Conservation (phyloP, 92 coral and sea anemone species). For the Metridium senile region DNA sequence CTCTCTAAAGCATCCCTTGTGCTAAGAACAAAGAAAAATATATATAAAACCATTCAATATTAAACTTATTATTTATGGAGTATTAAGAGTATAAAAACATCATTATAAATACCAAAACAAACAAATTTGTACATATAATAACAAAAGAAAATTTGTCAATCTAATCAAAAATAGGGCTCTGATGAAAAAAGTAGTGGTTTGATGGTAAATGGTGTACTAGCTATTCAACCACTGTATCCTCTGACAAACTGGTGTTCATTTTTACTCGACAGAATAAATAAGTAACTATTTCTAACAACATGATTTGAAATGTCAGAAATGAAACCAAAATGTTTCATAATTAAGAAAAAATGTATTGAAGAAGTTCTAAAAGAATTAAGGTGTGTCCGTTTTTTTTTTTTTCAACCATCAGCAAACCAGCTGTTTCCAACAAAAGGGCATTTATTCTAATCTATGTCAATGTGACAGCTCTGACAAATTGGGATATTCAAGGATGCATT, state of each 20-base stretch:
- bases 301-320: too few species aligned
- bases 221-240: too few species aligned
- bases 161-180: too few species aligned
- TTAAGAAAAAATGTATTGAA: too few species aligned
- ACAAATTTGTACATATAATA: background rate
- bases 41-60: background rate
- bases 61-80: background rate
- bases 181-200: too few species aligned
- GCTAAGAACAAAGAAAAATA: slow-evolving; percentile 32
- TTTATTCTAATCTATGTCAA: background rate
- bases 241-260: too few species aligned
- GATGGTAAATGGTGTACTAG: too few species aligned
- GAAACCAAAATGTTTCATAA: too few species aligned
- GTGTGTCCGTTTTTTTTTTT: background rate
- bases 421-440: background rate
- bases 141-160: background rate
- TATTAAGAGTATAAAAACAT: background rate
- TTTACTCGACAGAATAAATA: too few species aligned
- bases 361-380: background rate
- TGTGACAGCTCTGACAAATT: slow-evolving; percentile 5
- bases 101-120: background rate
- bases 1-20: slow-evolving; percentile 85
- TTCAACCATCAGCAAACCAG: background rate
- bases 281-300: too few species aligned
- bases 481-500: background rate